Evolutionary conservation across 2,797 vertebrate species (phyloP).

Genomic region (Protonibea diacanthus): DNA sequence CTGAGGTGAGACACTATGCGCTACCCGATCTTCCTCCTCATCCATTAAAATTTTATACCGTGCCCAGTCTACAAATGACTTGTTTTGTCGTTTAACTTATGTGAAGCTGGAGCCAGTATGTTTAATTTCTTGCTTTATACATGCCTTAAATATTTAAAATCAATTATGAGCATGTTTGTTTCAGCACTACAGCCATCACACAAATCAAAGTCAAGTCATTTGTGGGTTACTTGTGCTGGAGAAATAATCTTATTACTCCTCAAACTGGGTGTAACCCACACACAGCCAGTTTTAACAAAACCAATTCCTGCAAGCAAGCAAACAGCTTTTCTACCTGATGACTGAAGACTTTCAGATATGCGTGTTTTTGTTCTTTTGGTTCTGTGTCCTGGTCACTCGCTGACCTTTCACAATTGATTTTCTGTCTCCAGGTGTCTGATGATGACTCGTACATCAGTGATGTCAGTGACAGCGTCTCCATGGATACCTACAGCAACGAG

Average conservation of each 20-base stretch:
- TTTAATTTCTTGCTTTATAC: background rate
- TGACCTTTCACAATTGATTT: slow-evolving; percentile 63
- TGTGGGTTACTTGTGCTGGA: background rate
- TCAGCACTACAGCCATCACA: background rate
- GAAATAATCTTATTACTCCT: background rate
- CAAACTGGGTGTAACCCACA: background rate
- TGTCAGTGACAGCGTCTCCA: slow-evolving; percentile 94
- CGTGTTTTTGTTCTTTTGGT: slow-evolving; percentile 29
- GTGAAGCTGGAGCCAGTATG: background rate
- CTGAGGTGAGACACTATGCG: slow-evolving; percentile 88
- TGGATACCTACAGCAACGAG: slow-evolving; percentile 94
- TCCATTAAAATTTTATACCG: background rate
- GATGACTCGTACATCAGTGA: slow-evolving; percentile 98
- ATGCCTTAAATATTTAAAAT: background rate
- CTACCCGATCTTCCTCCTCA: background rate
- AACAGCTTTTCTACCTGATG: background rate
- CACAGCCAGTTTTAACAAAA: background rate
- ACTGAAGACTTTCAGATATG: background rate
- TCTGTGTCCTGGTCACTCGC: slow-evolving; percentile 2
- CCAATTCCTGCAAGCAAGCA: no score
- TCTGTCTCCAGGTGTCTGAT: slow-evolving; percentile 89
- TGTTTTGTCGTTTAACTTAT: background rate
- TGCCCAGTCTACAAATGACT: background rate
- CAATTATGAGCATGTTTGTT: background rate
- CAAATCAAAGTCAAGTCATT: background rate